Percentiles rank a stretch among this genome's conserved stretches.
These are phyloP conservation scores for Notiomystis cincta DNA, from an alignment of 2,113 vertebrate species.

Conservation along the genomic window DNA sequence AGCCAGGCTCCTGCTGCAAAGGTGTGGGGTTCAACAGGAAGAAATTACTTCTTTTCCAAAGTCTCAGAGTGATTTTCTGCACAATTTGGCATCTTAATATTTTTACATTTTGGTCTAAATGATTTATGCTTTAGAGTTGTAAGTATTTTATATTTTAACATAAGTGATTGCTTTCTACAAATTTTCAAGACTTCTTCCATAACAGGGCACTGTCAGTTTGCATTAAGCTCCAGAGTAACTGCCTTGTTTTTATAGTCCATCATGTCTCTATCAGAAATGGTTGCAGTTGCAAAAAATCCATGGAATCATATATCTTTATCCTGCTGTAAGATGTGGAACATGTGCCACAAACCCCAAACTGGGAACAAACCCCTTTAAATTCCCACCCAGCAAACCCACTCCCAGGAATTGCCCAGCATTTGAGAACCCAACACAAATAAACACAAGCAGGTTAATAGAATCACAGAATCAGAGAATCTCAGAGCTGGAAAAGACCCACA, in stretches of 20 bases:
- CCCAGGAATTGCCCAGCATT: neutral
- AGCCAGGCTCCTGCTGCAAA: neutral
- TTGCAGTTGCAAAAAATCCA: neutral
- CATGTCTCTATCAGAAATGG: neutral
- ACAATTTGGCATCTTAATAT: neutral
- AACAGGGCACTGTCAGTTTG: neutral
- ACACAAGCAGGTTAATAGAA: neutral
- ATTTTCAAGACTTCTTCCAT: neutral
- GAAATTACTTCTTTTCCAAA: neutral
- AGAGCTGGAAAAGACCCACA: neutral
- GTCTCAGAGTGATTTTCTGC: neutral
- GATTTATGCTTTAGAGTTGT: neutral
- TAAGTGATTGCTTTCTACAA: neutral
- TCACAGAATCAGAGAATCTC: neutral
- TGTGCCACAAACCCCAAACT: rapidly evolving
- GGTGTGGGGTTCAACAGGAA: neutral
- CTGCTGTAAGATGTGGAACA: neutral
- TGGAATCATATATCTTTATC: neutral
- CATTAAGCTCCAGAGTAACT: neutral
- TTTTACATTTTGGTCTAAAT: neutral
- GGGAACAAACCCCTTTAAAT: neutral
- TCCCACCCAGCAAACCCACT: neutral
- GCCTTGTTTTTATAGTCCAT: neutral
- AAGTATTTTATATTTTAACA: neutral
- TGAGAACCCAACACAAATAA: neutral